These are phyloP conservation scores for Eciton burchellii DNA, from an alignment of 1,140 invertebrate species.

Conservation along the genomic window DNA sequence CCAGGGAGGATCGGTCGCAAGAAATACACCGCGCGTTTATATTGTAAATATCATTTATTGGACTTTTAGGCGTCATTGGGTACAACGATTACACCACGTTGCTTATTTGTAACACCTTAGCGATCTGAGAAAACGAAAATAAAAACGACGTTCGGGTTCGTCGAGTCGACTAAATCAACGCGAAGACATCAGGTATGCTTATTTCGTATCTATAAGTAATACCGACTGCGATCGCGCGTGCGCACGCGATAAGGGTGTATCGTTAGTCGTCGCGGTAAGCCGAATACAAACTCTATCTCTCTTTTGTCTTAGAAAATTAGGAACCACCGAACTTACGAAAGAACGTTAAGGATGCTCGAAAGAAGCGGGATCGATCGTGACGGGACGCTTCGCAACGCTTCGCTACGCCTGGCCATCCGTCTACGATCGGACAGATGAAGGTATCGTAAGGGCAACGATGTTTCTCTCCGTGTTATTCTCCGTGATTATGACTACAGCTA, in stretches of 20 bases:
- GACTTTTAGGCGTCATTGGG: slow-evolving; percentile 75
- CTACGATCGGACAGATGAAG: slow-evolving; percentile 42
- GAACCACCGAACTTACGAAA: slow-evolving; percentile 68
- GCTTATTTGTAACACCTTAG: slow-evolving; percentile 76
- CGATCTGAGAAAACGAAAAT: slow-evolving; percentile 57
- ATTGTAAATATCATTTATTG: slow-evolving; percentile 77
- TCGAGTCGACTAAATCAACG: slow-evolving; percentile 46
- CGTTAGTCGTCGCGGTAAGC: slow-evolving; percentile 46
- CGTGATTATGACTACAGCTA: slow-evolving; percentile 26
- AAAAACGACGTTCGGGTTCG: slow-evolving; percentile 35
- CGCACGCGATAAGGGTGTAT: slow-evolving; percentile 15
- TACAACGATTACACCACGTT: slow-evolving; percentile 77
- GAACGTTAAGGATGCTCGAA: slow-evolving; percentile 51
- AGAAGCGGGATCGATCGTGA: slow-evolving; percentile 64
- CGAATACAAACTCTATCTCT: slow-evolving; percentile 55
- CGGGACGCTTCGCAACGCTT: slow-evolving; percentile 44
- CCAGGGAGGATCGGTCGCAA: background rate
- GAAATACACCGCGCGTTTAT: slow-evolving; percentile 8
- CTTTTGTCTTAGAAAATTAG: slow-evolving; percentile 70
- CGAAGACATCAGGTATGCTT: slow-evolving; percentile 62
- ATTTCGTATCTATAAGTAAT: slow-evolving; percentile 65
- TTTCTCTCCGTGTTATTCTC: background rate
- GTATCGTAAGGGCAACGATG: slow-evolving; percentile 53
- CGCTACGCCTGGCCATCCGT: background rate
- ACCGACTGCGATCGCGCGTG: slow-evolving; percentile 50